A percentile compares a stretch with the other conserved stretches of the same genome.
These are phyloP conservation scores for Picathartes gymnocephalus DNA, from an alignment of 2,113 vertebrate genomes.

Conservation along the genomic window DNA sequence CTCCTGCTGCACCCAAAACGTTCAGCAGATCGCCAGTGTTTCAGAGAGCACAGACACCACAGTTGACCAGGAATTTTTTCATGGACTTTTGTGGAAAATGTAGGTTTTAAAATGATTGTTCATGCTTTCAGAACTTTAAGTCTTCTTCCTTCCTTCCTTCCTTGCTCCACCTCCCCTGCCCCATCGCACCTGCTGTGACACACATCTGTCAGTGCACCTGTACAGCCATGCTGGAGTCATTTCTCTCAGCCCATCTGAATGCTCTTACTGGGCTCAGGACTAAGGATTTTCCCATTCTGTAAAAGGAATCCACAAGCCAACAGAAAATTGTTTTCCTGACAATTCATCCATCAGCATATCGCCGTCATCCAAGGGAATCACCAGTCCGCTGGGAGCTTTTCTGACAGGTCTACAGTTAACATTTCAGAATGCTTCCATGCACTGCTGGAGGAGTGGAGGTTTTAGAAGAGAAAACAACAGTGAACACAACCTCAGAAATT, in stretches of 20 bases:
- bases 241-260: background rate
- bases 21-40: background rate
- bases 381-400: background rate
- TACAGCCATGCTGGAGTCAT: background rate
- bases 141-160: background rate
- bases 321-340: slow-evolving; percentile 13
- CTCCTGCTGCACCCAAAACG: background rate
- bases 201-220: background rate
- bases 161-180: background rate
- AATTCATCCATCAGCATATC: background rate
- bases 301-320: slow-evolving; percentile 10
- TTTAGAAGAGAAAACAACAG: background rate
- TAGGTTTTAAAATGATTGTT: background rate
- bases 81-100: background rate
- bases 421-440: background rate
- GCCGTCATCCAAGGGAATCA: background rate
- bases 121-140: background rate
- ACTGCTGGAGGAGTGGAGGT: background rate
- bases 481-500: background rate
- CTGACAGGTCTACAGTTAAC: background rate
- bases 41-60: background rate
- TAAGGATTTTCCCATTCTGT: background rate
- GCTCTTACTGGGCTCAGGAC: background rate
- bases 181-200: background rate
- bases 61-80: background rate